Percentiles rank a stretch among this genome's conserved stretches.
phyloP scores from a whole-genome alignment of 2,888 invertebrate species.

The Dromius quadrimaculatus region DNA sequence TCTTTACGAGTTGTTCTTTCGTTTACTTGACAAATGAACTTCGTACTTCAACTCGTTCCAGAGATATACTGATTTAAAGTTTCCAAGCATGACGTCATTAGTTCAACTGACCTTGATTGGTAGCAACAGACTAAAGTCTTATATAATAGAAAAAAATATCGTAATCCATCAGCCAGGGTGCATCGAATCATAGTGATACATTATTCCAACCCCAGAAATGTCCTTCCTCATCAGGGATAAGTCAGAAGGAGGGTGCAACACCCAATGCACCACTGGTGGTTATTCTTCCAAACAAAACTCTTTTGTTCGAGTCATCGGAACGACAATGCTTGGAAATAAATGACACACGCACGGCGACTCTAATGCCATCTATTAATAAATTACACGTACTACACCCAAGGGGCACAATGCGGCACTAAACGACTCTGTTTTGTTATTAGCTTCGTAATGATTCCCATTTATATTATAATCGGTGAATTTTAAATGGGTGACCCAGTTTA shows the following conservation, averaged over 20 bases:
- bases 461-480: conserved; percentile 68
- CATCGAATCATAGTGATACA: conserved; percentile 35
- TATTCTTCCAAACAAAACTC: conserved; percentile 57
- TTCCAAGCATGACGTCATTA: too few relatives aligned
- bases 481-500: conserved; percentile 63
- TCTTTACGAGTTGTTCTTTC: too few relatives aligned
- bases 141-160: conserved; percentile 29
- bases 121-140: too few relatives aligned
- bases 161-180: conserved; percentile 42
- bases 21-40: too few relatives aligned
- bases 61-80: too few relatives aligned
- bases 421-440: conserved; percentile 67
- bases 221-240: conserved; percentile 1
- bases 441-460: conserved; percentile 67
- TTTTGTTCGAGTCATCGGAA: conserved; percentile 59
- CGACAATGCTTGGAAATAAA: conserved; percentile 62
- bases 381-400: conserved; percentile 66
- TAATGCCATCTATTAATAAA: conserved; percentile 67
- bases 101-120: too few relatives aligned
- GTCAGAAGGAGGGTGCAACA: not conserved
- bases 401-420: conserved; percentile 63
- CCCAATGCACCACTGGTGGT: conserved; percentile 1
- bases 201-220: conserved; percentile 11
- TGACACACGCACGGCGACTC: conserved; percentile 63
- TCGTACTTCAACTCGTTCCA: too few relatives aligned